These are phyloP conservation scores for Porites rus DNA, from an alignment of 92 coral and sea anemone species.

Conservation along the genomic window DNA sequence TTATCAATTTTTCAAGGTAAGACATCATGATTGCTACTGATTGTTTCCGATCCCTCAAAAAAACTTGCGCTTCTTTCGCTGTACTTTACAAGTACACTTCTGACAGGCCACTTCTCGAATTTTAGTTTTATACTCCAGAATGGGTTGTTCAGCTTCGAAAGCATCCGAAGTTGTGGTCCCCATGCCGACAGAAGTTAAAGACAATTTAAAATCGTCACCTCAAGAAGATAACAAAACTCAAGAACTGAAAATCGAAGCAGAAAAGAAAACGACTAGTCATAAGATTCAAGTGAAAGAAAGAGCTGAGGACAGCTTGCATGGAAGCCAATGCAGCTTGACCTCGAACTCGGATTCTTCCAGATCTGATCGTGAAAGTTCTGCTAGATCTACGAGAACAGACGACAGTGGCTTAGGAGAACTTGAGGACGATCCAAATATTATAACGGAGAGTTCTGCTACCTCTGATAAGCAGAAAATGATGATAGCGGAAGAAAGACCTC, in stretches of 20 bases:
- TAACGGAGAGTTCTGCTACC: slow-evolving; percentile 75
- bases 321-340: slow-evolving; percentile 74
- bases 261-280: slow-evolving; percentile 19
- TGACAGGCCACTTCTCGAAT: slow-evolving; percentile 20
- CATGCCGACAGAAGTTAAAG: slow-evolving; percentile 62
- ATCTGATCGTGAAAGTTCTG: slow-evolving; percentile 91
- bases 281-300: slow-evolving; percentile 50
- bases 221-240: slow-evolving; percentile 35
- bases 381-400: slow-evolving; percentile 93
- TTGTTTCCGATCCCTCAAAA: too few relatives aligned
- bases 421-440: slow-evolving; percentile 71
- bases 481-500: slow-evolving; percentile 76
- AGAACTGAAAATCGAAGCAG: slow-evolving; percentile 12
- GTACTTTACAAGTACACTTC: not conserved
- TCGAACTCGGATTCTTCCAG: slow-evolving; percentile 68
- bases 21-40: too few relatives aligned
- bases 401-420: slow-evolving; percentile 96
- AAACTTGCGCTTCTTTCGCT: not conserved
- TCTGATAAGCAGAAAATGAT: slow-evolving; percentile 57
- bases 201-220: slow-evolving; percentile 34
- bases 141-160: slow-evolving; percentile 91
- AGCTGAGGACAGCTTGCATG: slow-evolving; percentile 80
- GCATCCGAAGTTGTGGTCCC: slow-evolving; percentile 70
- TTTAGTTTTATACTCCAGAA: slow-evolving; percentile 27
- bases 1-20: slow-evolving; percentile 14